Conservation (phyloP, 2,888 invertebrate genomes). For the Laspeyria flexula region DNA sequence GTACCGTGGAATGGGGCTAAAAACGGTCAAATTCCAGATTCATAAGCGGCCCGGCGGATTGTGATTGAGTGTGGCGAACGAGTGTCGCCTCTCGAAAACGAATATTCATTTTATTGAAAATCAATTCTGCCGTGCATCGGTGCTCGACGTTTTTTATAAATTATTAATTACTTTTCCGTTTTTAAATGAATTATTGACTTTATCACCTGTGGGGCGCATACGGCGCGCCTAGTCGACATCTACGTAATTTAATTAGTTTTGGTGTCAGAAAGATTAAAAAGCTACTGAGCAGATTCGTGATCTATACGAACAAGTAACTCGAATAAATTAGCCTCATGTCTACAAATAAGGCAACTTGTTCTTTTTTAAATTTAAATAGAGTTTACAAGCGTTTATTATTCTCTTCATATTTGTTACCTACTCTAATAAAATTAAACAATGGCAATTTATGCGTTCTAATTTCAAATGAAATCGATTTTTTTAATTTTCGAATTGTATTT, state of each 20-base stretch:
- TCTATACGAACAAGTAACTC: slow-evolving; percentile 35
- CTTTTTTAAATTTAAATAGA: slow-evolving; percentile 32
- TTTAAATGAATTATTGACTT: slow-evolving; percentile 49
- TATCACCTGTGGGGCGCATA: slow-evolving; percentile 34
- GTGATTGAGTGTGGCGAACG: slow-evolving; percentile 51
- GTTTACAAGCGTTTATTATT: slow-evolving; percentile 20
- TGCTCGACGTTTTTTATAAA: slow-evolving; percentile 40
- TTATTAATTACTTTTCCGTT: slow-evolving; percentile 46
- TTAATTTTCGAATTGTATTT: slow-evolving; percentile 3
- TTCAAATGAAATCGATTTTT: slow-evolving; percentile 19
- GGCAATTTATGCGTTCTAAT: slow-evolving; percentile 17
- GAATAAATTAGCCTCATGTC: slow-evolving; percentile 39
- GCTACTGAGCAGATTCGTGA: slow-evolving; percentile 40
- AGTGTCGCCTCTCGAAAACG: slow-evolving; percentile 45
- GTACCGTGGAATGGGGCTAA: slow-evolving; percentile 76
- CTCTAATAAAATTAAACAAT: background rate
- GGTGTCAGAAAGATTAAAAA: slow-evolving; percentile 46
- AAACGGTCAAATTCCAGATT: slow-evolving; percentile 80
- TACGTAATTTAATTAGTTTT: slow-evolving; percentile 43
- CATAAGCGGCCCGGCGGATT: slow-evolving; percentile 60
- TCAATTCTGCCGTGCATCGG: slow-evolving; percentile 41
- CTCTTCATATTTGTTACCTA: slow-evolving; percentile 4
- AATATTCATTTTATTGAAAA: slow-evolving; percentile 65
- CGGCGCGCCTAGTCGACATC: slow-evolving; percentile 24
- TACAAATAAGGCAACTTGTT: slow-evolving; percentile 30